Percentiles rank a stretch among this genome's conserved stretches.
phyloP scores from a whole-genome alignment of 2,113 vertebrate genomes.

The Grantiella picta region DNA sequence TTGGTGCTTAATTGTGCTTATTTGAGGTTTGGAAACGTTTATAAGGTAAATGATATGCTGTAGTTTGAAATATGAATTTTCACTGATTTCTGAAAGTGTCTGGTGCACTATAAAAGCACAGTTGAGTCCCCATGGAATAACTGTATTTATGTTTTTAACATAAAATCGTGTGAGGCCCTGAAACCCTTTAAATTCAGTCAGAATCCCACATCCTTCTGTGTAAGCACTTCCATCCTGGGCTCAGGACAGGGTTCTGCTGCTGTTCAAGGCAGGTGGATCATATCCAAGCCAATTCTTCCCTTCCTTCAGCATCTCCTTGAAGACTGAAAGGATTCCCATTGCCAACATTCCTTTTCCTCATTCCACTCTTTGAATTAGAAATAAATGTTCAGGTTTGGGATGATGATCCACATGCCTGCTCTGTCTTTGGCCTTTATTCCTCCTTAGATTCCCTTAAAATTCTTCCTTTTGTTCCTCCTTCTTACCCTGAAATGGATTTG shows the following conservation, averaged over 20 bases:
- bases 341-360: neutral
- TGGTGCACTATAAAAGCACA: neutral
- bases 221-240: neutral
- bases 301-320: neutral
- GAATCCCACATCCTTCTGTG: neutral
- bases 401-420: neutral
- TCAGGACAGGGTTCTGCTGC: neutral
- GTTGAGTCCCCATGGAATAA: neutral
- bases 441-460: neutral
- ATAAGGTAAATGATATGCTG: rapidly evolving
- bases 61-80: neutral
- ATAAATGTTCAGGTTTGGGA: neutral
- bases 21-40: neutral
- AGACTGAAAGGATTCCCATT: neutral
- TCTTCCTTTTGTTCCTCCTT: neutral
- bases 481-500: neutral
- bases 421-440: neutral
- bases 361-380: neutral
- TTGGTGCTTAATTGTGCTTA: neutral
- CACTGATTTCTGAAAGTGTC: neutral
- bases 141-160: neutral
- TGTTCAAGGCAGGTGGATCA: neutral
- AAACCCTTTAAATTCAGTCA: neutral
- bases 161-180: neutral
- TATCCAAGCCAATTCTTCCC: neutral